Conservation (phyloP, 1,140 invertebrate genomes). For the Camponotus vicinus region DNA sequence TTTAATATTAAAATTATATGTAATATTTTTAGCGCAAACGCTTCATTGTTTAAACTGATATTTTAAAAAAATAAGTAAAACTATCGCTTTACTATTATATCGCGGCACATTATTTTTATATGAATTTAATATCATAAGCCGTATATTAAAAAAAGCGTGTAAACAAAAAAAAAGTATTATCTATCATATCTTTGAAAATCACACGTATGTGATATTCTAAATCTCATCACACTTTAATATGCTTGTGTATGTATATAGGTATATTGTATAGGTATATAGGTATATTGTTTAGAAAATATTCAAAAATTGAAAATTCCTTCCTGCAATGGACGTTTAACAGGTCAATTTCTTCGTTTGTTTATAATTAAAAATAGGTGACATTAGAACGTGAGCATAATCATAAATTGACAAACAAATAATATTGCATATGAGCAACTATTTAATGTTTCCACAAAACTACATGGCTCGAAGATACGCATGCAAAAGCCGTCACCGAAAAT, state of each 20-base stretch:
- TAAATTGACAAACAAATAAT: slow-evolving; percentile 6
- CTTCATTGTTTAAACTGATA: too few species aligned
- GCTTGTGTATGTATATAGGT: too few species aligned
- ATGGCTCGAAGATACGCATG: slow-evolving; percentile 46
- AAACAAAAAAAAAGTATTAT: background rate
- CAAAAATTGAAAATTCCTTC: background rate
- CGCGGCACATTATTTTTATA: too few species aligned
- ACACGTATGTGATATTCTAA: background rate
- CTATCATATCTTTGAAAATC: background rate
- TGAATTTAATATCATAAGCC: background rate
- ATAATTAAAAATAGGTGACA: background rate
- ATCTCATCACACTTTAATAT: background rate
- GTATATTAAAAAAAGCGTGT: too few species aligned
- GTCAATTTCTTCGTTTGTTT: background rate
- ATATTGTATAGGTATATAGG: too few species aligned
- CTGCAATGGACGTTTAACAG: background rate
- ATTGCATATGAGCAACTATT: slow-evolving; percentile 9
- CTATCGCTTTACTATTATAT: too few species aligned
- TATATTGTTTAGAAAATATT: background rate
- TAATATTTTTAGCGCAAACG: background rate
- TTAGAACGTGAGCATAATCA: background rate
- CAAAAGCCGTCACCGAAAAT: slow-evolving; percentile 53
- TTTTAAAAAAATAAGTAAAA: too few species aligned
- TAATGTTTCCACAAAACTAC: slow-evolving; percentile 37
- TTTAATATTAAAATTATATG: too few species aligned